A percentile compares a stretch with the other conserved stretches of the same genome.
Conservation (phyloP, 2,797 vertebrate species). For the Enteromius paludinosus region DNA sequence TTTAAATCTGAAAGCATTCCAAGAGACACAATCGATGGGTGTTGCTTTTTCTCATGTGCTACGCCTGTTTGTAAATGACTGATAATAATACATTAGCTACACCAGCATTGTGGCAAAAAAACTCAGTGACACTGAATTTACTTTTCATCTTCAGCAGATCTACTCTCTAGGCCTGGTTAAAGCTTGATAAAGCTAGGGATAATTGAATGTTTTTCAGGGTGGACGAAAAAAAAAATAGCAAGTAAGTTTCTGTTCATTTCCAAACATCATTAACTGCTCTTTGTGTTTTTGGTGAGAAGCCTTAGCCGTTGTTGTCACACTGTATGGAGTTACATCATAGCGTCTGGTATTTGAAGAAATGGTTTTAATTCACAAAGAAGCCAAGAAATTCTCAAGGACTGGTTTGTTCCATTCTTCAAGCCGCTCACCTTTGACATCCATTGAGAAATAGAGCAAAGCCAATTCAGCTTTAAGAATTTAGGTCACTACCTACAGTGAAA, state of each 20-base stretch:
- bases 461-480: conserved; percentile 14
- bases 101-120: not conserved
- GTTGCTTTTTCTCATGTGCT: not conserved
- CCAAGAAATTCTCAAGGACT: conserved; percentile 12
- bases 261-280: conserved; percentile 16
- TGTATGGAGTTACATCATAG: conserved; percentile 1
- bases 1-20: not conserved
- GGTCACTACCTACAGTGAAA: not conserved
- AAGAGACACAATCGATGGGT: not conserved
- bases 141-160: not conserved
- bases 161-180: not conserved
- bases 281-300: not conserved
- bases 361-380: conserved; percentile 14
- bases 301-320: not conserved
- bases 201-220: not conserved
- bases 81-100: not conserved
- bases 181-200: not conserved
- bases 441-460: conserved; percentile 30
- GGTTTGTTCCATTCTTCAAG: conserved; percentile 8
- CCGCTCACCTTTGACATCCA: conserved; percentile 7
- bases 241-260: not conserved
- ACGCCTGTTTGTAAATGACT: not conserved
- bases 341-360: conserved; percentile 5
- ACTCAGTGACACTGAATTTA: not conserved
- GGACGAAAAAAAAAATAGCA: not conserved